Conservation (phyloP, 2,113 vertebrate genomes). For the Mesoclemmys tuberculata region DNA sequence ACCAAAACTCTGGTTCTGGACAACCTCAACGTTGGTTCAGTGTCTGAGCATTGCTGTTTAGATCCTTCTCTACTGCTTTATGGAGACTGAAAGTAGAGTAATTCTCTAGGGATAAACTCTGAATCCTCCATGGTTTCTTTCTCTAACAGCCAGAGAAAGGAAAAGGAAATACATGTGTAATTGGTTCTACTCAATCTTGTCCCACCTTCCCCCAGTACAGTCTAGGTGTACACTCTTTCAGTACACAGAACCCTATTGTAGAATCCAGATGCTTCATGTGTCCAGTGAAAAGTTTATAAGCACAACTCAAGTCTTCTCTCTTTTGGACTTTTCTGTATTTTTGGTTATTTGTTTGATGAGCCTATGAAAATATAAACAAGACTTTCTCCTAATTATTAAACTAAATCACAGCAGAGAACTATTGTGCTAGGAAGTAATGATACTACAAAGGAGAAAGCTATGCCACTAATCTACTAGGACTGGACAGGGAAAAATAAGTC, state of each 20-base stretch:
- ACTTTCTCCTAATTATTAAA: background rate
- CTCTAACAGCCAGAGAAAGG: rapidly evolving
- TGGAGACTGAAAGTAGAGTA: background rate
- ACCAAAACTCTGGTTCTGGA: background rate
- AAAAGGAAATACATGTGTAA: background rate
- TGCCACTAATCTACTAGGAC: background rate
- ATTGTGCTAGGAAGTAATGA: background rate
- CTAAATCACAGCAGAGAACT: background rate
- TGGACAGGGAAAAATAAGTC: background rate
- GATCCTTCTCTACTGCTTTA: background rate
- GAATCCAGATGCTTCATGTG: no score
- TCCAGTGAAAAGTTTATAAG: no score
- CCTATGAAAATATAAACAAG: no score
- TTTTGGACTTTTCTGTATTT: background rate
- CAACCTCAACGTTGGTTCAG: background rate
- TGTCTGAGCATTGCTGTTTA: background rate
- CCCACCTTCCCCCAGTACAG: background rate
- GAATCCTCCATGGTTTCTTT: background rate
- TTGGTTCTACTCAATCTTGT: background rate
- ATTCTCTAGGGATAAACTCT: background rate
- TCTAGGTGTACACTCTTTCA: background rate
- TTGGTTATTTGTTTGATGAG: background rate
- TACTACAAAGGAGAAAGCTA: background rate
- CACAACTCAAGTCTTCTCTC: background rate
- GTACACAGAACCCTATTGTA: background rate